phyloP scores from a whole-genome alignment of 2,888 invertebrate species.

The Eristalinus aeneus region DNA sequence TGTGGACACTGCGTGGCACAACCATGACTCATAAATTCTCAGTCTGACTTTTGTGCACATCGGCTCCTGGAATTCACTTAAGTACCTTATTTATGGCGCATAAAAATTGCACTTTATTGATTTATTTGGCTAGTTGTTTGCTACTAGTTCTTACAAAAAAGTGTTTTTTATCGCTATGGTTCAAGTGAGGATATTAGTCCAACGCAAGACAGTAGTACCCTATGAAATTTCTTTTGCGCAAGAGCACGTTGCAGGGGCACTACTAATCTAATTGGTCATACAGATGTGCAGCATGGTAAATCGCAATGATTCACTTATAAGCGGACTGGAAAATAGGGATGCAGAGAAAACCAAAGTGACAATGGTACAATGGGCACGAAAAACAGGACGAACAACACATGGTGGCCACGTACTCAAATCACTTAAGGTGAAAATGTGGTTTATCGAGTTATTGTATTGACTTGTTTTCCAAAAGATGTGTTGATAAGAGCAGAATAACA shows the following conservation, averaged over 20 bases:
- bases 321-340: conserved; percentile 9
- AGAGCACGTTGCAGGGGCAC: conserved; percentile 12
- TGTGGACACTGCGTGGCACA: no score
- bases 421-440: conserved; percentile 40
- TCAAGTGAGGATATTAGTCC: background rate
- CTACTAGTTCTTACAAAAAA: conserved; percentile 20
- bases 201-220: background rate
- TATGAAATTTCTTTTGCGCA: conserved; percentile 3
- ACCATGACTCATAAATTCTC: conserved; percentile 33
- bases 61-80: conserved; percentile 53
- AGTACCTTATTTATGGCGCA: conserved; percentile 55
- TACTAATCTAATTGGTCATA: conserved; percentile 48
- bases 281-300: conserved; percentile 48
- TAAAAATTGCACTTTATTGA: conserved; percentile 57
- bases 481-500: conserved; percentile 7
- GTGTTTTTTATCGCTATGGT: conserved; percentile 31
- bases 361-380: background rate
- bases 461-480: conserved; percentile 11
- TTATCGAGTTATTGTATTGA: conserved; percentile 22
- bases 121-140: conserved; percentile 29
- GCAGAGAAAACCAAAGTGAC: conserved; percentile 21
- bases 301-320: conserved; percentile 43
- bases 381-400: conserved; percentile 25
- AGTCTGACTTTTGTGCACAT: conserved; percentile 5
- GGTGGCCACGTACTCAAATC: conserved; percentile 14